These are phyloP conservation scores for Spinibarbus caldwelli DNA, from an alignment of 2,797 vertebrate genomes.

Conservation along the genomic window DNA sequence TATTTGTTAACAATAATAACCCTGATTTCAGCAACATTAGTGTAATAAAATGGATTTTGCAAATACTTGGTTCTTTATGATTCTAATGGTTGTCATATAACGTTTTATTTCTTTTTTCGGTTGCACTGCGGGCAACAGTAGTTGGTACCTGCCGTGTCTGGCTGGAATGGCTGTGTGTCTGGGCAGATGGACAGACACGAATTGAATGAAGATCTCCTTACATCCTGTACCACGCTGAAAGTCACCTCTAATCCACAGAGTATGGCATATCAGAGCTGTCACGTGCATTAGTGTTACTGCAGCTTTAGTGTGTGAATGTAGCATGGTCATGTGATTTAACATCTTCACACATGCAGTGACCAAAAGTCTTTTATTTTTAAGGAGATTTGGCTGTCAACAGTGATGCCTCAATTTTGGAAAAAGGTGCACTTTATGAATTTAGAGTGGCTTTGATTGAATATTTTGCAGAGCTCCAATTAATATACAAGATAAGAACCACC, in stretches of 20 bases:
- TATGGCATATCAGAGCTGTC: constrained; percentile 7
- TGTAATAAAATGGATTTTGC: not conserved
- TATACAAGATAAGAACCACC: not conserved
- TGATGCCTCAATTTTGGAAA: not conserved
- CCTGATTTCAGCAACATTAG: not conserved
- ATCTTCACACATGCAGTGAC: not conserved
- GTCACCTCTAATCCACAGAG: constrained; percentile 75
- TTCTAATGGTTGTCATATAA: not conserved
- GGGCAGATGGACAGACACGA: constrained; percentile 74
- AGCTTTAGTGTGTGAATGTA: not conserved
- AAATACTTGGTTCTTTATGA: not conserved
- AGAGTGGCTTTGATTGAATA: not conserved
- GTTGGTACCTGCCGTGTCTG: constrained; percentile 17
- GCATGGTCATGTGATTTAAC: not conserved
- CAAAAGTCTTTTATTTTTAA: not conserved
- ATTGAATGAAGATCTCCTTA: constrained; percentile 69
- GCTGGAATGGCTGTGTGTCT: constrained; percentile 1
- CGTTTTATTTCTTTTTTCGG: too few relatives aligned
- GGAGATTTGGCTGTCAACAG: not conserved
- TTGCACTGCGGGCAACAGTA: not conserved
- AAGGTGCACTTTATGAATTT: not conserved
- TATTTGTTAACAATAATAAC: not conserved
- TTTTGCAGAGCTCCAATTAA: not conserved
- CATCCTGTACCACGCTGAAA: constrained; percentile 76
- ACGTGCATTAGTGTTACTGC: not conserved